A percentile compares a stretch with the other conserved stretches of the same genome.
Evolutionary conservation across 2,797 vertebrate species (phyloP).

Genomic region (Argya squamiceps): DNA sequence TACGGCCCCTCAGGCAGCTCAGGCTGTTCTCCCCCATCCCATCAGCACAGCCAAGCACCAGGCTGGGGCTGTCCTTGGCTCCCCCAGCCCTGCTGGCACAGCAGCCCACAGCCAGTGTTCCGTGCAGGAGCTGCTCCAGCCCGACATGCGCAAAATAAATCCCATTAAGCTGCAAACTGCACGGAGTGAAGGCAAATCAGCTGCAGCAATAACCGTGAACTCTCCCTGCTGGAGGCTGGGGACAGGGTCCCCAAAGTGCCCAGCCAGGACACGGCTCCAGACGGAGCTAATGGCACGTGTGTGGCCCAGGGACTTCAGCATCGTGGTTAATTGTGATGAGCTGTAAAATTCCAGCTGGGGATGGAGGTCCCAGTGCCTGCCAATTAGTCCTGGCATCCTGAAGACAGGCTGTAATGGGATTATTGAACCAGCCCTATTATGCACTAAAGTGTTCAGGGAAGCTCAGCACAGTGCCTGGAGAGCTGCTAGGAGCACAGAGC

Average conservation of each 20-base stretch:
- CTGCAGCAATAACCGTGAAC: not conserved
- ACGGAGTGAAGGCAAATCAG: not conserved
- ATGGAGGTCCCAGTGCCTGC: conserved; percentile 17
- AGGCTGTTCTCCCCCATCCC: not conserved
- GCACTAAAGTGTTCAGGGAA: not conserved
- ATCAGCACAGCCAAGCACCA: accelerated
- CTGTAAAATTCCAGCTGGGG: conserved; percentile 60
- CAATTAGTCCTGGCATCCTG: conserved; percentile 63
- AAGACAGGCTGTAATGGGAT: conserved; percentile 59
- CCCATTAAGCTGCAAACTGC: not conserved
- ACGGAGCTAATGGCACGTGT: not conserved
- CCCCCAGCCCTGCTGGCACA: not conserved
- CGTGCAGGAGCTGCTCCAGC: not conserved
- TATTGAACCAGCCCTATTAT: conserved; percentile 37
- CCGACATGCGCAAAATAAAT: not conserved
- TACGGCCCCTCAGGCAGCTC: not conserved
- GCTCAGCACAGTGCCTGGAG: not conserved
- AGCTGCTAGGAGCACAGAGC: not conserved
- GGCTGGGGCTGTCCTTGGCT: not conserved
- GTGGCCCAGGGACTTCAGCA: not conserved
- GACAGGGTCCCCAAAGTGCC: not conserved
- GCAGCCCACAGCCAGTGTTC: not conserved
- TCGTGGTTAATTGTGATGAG: conserved; percentile 26
- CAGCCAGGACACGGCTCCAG: not conserved
- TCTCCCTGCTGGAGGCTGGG: not conserved